Evolutionary conservation across 2,797 vertebrate genomes (phyloP).

Genomic region (Oophaga sylvatica): DNA sequence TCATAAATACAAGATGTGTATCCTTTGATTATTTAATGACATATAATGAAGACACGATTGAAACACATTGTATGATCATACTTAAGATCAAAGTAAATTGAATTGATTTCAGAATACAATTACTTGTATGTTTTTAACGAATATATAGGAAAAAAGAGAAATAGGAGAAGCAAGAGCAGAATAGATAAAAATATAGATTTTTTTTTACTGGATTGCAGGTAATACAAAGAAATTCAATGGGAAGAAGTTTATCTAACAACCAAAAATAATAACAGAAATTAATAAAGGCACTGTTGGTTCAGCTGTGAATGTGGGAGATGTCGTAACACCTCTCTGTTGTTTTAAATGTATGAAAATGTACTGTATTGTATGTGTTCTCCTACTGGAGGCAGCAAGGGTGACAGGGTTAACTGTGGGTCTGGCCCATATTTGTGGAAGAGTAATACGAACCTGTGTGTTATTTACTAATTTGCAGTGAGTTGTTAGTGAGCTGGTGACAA

Average conservation of each 20-base stretch:
- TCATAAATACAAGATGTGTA: conserved; percentile 18
- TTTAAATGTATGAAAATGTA: too few relatives aligned
- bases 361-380: too few relatives aligned
- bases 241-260: background rate
- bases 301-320: too few relatives aligned
- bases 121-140: conserved; percentile 5
- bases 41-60: conserved; percentile 15
- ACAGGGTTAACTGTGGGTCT: too few relatives aligned
- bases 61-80: conserved; percentile 15
- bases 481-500: too few relatives aligned
- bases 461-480: too few relatives aligned
- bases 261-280: background rate
- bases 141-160: conserved; percentile 1
- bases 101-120: conserved; percentile 18
- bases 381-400: too few relatives aligned
- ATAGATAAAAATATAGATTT: conserved; percentile 29
- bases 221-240: background rate
- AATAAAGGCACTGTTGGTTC: background rate
- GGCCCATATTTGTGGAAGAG: too few relatives aligned
- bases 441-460: too few relatives aligned
- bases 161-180: background rate
- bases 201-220: background rate
- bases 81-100: conserved; percentile 24
- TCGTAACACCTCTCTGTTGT: too few relatives aligned
- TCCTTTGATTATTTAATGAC: conserved; percentile 33